These are phyloP conservation scores for Tichodroma muraria DNA, from an alignment of 2,113 vertebrate species.

Conservation along the genomic window DNA sequence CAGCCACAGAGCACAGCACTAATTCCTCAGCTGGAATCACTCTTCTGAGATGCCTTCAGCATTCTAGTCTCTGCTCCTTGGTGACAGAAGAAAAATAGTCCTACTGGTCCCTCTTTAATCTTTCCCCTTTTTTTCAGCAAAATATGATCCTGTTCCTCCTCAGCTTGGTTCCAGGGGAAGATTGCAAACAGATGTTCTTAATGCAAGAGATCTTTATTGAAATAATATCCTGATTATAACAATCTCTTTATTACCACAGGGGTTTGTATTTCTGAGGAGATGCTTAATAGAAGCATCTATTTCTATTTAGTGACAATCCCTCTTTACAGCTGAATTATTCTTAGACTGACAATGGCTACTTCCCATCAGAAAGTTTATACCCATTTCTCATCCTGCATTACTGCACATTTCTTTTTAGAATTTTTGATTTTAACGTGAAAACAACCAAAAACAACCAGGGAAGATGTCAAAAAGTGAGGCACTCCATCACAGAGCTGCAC, in stretches of 20 bases:
- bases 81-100: neutral
- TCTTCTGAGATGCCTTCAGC: neutral
- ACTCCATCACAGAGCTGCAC: neutral
- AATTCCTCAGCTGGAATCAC: neutral
- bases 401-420: neutral
- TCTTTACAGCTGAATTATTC: neutral
- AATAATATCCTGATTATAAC: neutral
- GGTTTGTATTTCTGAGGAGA: neutral
- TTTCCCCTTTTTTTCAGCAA: neutral
- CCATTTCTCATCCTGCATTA: neutral
- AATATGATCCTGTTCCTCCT: neutral
- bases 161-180: neutral
- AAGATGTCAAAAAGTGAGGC: neutral
- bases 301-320: neutral
- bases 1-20: neutral
- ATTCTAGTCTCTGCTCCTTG: neutral
- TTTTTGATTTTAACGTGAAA: neutral
- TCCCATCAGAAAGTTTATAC: neutral
- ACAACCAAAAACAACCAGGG: neutral
- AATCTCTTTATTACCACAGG: neutral
- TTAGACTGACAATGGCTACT: neutral
- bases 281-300: neutral
- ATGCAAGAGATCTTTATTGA: neutral
- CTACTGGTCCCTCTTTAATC: neutral
- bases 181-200: slow-evolving; percentile 33